Percentiles rank a stretch among this genome's conserved stretches.
Conservation (phyloP, 2,888 invertebrate genomes). For the Macaria liturata region DNA sequence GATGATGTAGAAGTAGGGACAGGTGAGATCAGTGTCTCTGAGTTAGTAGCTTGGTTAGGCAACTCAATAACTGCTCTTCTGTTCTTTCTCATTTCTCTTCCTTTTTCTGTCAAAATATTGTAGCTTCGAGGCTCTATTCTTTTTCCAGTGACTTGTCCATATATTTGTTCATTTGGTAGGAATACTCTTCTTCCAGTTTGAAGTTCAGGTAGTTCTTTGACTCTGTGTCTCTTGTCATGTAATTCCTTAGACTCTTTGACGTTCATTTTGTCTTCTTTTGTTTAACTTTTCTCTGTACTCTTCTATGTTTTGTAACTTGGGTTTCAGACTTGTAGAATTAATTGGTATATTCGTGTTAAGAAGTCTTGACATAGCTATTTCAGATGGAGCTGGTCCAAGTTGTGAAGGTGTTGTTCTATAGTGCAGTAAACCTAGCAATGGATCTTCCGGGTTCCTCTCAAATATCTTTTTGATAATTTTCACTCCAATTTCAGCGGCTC, state of each 20-base stretch:
- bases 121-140: no score
- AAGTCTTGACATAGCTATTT: constrained; percentile 6
- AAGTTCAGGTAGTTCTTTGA: no score
- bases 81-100: constrained; percentile 1
- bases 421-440: constrained; percentile 1
- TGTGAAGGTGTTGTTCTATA: constrained; percentile 2
- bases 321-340: background rate
- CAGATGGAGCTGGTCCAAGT: constrained; percentile 1
- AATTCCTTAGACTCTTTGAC: background rate
- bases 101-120: background rate
- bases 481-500: constrained; percentile 11
- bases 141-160: no score
- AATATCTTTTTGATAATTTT: constrained; percentile 13
- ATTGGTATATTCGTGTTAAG: constrained; percentile 5
- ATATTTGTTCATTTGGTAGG: no score
- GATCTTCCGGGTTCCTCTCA: constrained; percentile 9
- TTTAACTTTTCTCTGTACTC: background rate
- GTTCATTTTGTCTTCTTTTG: no score
- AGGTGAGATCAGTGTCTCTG: constrained; percentile 4
- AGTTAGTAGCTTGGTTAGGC: background rate
- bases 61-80: constrained; percentile 4
- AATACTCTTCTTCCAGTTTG: no score
- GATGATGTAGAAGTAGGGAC: constrained; percentile 1
- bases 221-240: background rate
- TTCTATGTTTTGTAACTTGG: background rate